Percentiles rank a stretch among this genome's conserved stretches.
Evolutionary conservation across 2,888 invertebrate genomes (phyloP).

Genomic region (Gisinianus flammeolus): DNA sequence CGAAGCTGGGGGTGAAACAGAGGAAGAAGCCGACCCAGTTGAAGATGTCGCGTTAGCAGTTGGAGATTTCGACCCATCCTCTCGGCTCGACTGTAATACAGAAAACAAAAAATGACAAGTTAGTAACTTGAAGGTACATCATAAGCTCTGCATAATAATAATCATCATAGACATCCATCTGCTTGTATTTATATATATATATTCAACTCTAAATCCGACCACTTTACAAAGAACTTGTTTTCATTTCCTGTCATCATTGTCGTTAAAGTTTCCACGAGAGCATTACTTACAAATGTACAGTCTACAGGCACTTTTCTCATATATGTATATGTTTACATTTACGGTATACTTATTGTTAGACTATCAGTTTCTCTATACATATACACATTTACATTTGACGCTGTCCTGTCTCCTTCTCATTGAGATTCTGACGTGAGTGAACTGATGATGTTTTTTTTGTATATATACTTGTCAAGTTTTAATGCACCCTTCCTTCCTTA

Average conservation of each 20-base stretch:
- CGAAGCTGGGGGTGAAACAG: slow-evolving; percentile 56
- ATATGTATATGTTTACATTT: background rate
- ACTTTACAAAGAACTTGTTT: background rate
- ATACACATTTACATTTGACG: background rate
- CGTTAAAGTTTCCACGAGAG: background rate
- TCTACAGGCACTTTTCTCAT: background rate
- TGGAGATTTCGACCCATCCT: slow-evolving; percentile 62
- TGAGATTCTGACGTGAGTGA: background rate
- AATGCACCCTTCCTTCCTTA: background rate
- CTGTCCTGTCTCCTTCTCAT: background rate
- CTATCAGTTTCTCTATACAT: too few relatives aligned
- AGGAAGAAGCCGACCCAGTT: slow-evolving; percentile 62
- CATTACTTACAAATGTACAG: background rate
- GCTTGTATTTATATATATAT: background rate
- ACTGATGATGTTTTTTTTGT: background rate
- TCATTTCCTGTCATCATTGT: slow-evolving; percentile 15
- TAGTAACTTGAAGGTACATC: too few relatives aligned
- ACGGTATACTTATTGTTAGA: too few relatives aligned
- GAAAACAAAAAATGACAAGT: slow-evolving; percentile 38
- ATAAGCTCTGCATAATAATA: background rate
- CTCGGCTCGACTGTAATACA: slow-evolving; percentile 61
- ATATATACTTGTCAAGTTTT: background rate
- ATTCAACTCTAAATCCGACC: background rate
- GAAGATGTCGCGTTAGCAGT: slow-evolving; percentile 64
- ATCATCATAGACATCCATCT: background rate